Base-by-base conservation (phyloP, 2,797 vertebrate genomes). In the Amazonetta brasiliensis region DNA sequence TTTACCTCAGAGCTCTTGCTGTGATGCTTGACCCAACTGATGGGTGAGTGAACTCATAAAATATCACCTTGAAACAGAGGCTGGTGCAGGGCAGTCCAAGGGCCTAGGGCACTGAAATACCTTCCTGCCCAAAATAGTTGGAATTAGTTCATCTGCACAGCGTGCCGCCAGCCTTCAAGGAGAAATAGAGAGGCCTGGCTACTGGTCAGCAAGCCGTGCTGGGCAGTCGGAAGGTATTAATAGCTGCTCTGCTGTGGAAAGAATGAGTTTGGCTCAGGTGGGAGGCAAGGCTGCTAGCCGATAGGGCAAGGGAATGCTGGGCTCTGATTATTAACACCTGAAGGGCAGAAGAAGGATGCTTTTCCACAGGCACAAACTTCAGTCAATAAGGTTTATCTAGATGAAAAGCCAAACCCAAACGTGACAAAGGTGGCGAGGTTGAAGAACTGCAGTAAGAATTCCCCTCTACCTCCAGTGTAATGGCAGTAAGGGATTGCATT, bases 201-300 rank as follows among this genome's bases (percentile, higher is more conserved):
- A 69, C 50, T 82, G 77, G 56, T 90, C 71, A 88, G 73, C 39
- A 77, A 73, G 79, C 72, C 80, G 69, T 46, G 55, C 72, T 80
- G 82, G 46, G 50, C 6, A 4, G 41, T 35, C 84, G 90, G 83
- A 84, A 91, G 66, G 84, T 92, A 92, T 91, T 92, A 88, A 92
- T 94, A 95, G 94, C 58, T 86, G 44, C 16, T 88, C 22, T 78
- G 77, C 67, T 19, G 39, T 73, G 93, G 93, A 95, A 95, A 75
- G 73, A 87, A 81, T 81, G 58, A 94, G 58, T 92, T 77, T 81
- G 63, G 62, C 83, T 92, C 74, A 69, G 55, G 44, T 62, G 66
- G 28, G 46, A 44, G 64, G 62, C 60, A 77, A 58, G 89, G 55
- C 25, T 79, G 19, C 69, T 84, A 28, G 69, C 64, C 91, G 39